These are phyloP conservation scores for Portunus trituberculatus DNA, from an alignment of 1,140 invertebrate species.

Conservation along the genomic window DNA sequence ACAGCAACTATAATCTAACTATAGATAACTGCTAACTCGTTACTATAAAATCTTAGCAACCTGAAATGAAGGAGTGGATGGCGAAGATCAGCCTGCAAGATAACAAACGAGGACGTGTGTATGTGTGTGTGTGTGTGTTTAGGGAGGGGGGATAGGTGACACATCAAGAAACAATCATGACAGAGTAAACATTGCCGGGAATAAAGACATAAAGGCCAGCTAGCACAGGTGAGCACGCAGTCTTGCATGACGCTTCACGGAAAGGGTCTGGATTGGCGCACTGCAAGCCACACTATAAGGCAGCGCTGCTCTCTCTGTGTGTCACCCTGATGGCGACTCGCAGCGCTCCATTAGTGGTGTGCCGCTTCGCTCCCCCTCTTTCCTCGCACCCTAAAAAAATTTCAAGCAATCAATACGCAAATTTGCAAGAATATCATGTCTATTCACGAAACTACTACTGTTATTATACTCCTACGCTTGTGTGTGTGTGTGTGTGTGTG, in stretches of 20 bases:
- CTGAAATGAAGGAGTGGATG: no score
- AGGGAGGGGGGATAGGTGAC: no score
- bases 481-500: neutral
- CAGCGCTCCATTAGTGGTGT: no score
- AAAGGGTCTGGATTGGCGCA: neutral
- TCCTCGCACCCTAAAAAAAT: neutral
- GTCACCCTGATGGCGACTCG: no score
- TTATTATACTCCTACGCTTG: neutral
- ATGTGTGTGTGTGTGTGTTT: neutral
- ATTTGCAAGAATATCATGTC: neutral
- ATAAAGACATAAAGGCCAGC: neutral
- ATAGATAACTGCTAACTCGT: no score
- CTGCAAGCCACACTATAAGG: no score
- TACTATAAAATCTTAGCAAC: no score
- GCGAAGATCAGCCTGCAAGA: no score
- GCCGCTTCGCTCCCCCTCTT: no score
- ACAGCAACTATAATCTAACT: no score
- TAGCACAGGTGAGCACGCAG: neutral
- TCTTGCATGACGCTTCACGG: neutral
- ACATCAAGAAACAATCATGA: neutral
- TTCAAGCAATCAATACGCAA: neutral
- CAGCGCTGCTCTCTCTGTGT: no score
- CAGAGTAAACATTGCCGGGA: neutral
- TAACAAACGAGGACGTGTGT: neutral
- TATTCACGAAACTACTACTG: neutral